Evolutionary conservation across 30 jellyfish, hydroid and myxozoan genomes (phyloP), one percentile per base, ranked within the genome.

Genomic region (Aurelia aurita complex sp. Pacific): DNA sequence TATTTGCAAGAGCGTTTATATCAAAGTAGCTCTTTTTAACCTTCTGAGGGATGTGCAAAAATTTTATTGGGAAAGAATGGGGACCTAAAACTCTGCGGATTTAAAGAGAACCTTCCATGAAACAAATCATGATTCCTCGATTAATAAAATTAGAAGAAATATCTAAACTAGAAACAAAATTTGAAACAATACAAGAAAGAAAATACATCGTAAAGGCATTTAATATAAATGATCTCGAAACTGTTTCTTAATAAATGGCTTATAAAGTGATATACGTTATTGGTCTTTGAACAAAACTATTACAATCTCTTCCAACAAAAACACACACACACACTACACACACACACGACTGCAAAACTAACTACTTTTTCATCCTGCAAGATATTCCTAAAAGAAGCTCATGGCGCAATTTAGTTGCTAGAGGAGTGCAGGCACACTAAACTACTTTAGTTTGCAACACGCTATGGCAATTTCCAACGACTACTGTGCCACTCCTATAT

Each of bases 221-320:
- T 61, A 61, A 61, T 61, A 61, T 61, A 61, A 61, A 61, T 61
- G 70, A 61, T 61, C 36, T 61, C 13, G 10, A 23, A 61, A 61
- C 70, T 13, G 34, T 23, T 6, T 61, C 32, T 8, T 61, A 14
- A 61, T 61, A 61, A 61, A 4, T n/a, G 70, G 17, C 36, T 61
- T 17, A 61, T 61, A 17, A 17, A 61, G 36, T 61, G 70, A 61
- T n/a, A n/a, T 61, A 61, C 13, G 70, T n/a, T n/a, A 61, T 9
- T 61, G 70, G 70, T 61, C 70, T 61, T 61, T 61, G 70, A 61
- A 61, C 70, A 61, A 61, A 61, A 61, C 70, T 61, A 61, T 61
- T 61, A 61, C 70, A 61, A 17, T 61, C 36, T 61, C 57, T 46
- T 46, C 57, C 2, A 46, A 46, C 57, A 46, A 2, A 38, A 1